Evolutionary conservation across 2,888 invertebrate genomes (phyloP).

Genomic region (Rhogogaster chlorosoma): DNA sequence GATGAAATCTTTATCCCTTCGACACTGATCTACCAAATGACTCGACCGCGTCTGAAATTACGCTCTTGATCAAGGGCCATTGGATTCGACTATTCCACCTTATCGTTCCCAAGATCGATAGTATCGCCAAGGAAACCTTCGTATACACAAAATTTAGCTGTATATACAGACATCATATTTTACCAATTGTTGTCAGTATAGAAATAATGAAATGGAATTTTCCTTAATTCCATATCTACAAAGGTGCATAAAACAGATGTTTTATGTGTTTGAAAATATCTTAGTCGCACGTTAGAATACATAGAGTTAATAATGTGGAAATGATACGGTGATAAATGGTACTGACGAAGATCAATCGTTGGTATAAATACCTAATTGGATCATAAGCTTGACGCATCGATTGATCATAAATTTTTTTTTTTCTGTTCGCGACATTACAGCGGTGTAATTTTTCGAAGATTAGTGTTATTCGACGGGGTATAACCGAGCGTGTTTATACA

Average conservation of each 20-base stretch:
- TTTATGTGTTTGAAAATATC: background rate
- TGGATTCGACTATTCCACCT: background rate
- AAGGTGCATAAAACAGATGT: background rate
- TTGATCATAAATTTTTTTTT: background rate
- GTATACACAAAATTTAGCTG: slow-evolving; percentile 4
- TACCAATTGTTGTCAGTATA: background rate
- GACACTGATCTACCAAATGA: background rate
- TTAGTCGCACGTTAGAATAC: background rate
- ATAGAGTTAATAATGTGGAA: background rate
- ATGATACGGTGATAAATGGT: background rate
- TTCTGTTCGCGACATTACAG: background rate
- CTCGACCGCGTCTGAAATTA: slow-evolving; percentile 4
- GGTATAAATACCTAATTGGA: background rate
- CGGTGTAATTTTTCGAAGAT: background rate
- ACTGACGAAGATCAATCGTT: background rate
- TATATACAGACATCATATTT: background rate
- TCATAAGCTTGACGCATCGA: background rate
- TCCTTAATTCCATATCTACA: background rate
- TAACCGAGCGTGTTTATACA: background rate
- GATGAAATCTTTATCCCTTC: slow-evolving; percentile 35
- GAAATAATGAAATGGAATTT: background rate
- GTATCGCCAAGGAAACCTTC: slow-evolving; percentile 36
- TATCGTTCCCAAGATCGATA: slow-evolving; percentile 26
- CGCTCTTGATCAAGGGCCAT: background rate
- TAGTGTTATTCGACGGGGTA: background rate